phyloP scores from a whole-genome alignment of 2,797 vertebrate species.

The Bovichtus variegatus region DNA sequence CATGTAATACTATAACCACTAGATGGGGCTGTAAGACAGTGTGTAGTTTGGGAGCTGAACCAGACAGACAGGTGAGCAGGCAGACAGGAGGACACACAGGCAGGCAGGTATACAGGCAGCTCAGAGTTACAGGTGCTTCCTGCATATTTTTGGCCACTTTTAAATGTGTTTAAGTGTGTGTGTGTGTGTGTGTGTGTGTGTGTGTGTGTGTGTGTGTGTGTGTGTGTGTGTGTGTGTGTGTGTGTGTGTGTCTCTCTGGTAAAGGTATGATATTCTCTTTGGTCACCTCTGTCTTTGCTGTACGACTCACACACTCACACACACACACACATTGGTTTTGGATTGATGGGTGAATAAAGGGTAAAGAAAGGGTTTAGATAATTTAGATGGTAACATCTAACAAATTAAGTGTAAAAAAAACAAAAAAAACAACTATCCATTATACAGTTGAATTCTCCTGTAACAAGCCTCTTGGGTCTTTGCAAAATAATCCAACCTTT shows the following conservation, averaged over 20 bases:
- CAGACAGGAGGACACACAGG: neutral
- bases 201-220: too few species aligned
- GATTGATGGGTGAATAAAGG: too few species aligned
- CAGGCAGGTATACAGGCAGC: neutral
- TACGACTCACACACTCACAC: conserved; percentile 6
- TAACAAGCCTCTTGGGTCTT: neutral
- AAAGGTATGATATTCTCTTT: too few species aligned
- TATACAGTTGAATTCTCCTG: neutral
- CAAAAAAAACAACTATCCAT: neutral
- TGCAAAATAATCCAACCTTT: neutral
- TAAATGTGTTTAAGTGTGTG: neutral
- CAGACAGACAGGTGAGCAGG: neutral
- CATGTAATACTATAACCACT: conserved; percentile 41
- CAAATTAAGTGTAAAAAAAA: neutral
- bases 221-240: neutral
- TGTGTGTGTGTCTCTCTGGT: neutral
- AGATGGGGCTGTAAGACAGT: conserved; percentile 77
- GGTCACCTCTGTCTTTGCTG: conserved; percentile 21
- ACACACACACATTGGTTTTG: neutral
- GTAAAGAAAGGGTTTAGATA: neutral
- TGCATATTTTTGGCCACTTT: conserved; percentile 11
- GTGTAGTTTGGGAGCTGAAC: neutral
- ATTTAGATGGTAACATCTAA: neutral
- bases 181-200: too few species aligned
- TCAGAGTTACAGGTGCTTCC: conserved; percentile 9